Evolutionary conservation across 2,888 invertebrate species (phyloP).

Genomic region (Rhagophthalmus giganteus): DNA sequence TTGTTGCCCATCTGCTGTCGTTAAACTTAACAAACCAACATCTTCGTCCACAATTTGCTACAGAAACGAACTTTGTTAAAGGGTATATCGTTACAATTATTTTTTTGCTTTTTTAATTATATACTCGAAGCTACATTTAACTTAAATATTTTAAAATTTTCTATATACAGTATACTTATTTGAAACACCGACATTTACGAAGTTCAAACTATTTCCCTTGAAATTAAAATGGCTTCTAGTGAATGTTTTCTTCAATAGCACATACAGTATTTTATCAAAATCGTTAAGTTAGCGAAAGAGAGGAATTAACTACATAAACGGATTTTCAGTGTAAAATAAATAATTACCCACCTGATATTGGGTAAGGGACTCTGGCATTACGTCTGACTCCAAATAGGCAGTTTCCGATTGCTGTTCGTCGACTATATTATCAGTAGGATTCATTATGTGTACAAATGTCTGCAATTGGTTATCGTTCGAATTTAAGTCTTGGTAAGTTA

Average conservation of each 20-base stretch:
- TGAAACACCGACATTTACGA: too few species aligned
- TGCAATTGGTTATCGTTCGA: constrained; percentile 48
- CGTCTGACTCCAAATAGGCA: constrained; percentile 8
- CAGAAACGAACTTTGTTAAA: not conserved
- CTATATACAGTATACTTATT: too few species aligned
- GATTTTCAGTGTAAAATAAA: too few species aligned
- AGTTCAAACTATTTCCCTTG: too few species aligned
- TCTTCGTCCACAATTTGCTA: constrained; percentile 68
- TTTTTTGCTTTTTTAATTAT: too few species aligned
- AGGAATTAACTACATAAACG: too few species aligned
- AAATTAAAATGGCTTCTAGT: too few species aligned
- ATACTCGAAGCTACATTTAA: too few species aligned
- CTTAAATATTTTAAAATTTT: too few species aligned
- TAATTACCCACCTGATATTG: constrained; percentile 34
- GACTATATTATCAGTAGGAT: constrained; percentile 20
- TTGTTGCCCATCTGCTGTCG: constrained; percentile 69
- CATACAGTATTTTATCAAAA: too few species aligned
- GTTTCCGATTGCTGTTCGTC: constrained; percentile 14
- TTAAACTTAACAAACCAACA: constrained; percentile 69
- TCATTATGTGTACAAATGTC: constrained; percentile 49
- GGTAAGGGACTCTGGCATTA: constrained; percentile 26
- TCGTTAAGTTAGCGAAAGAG: too few species aligned
- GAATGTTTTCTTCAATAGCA: too few species aligned
- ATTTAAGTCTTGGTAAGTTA: constrained; percentile 57
- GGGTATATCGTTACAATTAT: not conserved